phyloP scores from a whole-genome alignment of 1,140 invertebrate genomes.

The Macrocentrus cingulum region DNA sequence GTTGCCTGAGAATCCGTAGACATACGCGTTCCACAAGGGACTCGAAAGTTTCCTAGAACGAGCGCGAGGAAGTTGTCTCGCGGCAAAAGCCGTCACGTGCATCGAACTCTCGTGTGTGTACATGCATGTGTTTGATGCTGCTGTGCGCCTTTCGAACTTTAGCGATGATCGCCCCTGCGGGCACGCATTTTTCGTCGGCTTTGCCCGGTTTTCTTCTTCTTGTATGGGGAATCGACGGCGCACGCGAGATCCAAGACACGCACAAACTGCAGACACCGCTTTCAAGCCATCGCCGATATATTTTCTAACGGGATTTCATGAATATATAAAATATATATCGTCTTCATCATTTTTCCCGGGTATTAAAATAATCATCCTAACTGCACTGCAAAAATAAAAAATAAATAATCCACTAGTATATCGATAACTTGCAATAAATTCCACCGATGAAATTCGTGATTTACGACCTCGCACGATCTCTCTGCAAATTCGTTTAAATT shows the following conservation, averaged over 20 bases:
- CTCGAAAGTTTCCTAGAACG: neutral
- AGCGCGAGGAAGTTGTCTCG: slow-evolving; percentile 15
- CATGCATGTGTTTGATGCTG: neutral
- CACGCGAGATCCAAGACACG: slow-evolving; percentile 18
- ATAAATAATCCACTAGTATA: too few relatives aligned
- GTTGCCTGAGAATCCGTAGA: neutral
- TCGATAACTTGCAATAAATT: slow-evolving; percentile 12
- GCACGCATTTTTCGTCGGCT: slow-evolving; percentile 9
- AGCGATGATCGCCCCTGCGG: slow-evolving; percentile 9
- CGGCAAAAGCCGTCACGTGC: slow-evolving; percentile 11
- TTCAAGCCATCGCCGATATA: neutral
- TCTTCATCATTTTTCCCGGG: neutral
- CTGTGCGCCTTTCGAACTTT: slow-evolving; percentile 7
- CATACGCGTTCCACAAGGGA: neutral
- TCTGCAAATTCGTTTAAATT: slow-evolving; percentile 12
- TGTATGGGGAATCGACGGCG: neutral
- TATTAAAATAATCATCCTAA: neutral
- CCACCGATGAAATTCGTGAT: slow-evolving; percentile 1
- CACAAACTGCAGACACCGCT: neutral
- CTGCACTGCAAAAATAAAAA: too few relatives aligned
- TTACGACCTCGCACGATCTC: slow-evolving; percentile 13
- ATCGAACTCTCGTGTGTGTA: slow-evolving; percentile 4
- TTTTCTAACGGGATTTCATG: slow-evolving; percentile 17
- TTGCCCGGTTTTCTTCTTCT: slow-evolving; percentile 11
- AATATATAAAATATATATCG: neutral